Evolutionary conservation across 2,113 vertebrate species (phyloP), one percentile per base, ranked within the genome.

Genomic region (Holacanthus passer): DNA sequence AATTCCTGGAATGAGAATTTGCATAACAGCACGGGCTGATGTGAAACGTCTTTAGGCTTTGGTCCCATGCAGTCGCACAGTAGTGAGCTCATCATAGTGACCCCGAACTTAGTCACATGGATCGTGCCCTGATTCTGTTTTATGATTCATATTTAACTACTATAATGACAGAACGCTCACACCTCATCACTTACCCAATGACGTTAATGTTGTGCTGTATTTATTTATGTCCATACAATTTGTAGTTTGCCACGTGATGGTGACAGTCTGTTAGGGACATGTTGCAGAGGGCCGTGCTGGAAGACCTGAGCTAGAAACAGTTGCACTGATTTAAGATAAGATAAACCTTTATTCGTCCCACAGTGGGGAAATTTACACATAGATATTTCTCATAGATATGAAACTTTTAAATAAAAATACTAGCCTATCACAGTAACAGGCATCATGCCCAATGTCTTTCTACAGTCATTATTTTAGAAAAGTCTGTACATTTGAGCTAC

Each of bases 1-100:
- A n/a, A 2, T 77, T 65, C 58, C 45, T 39, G 52, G 65, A 69
- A 79, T 27, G 29, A 59, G 69, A 20, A 8, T 43, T 43, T 43
- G 17, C 35, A 10, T 41, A 65, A 32, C n/a, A 48, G n/a, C 52
- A 43, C 7, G n/a, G 3, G 32, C 53, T 59, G 63, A 53, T 72
- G 77, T 45, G 27, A 71, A 71, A 55, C 20, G 20, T 37, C 47
- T 45, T 22, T 27, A 20, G 50, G 56, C 35, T 63, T 47, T 53
- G 22, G 60, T 31, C 27, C 47, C 22, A 60, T 27, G 19, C 5
- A 24, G 52, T 24, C 3, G 10, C 11, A 52, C 50, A 52, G 50
- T 4, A 22, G 10, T 4, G n/a, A 24, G 52, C 11, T 31, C 55
- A 16, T 74, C 37, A 59, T 12, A 29, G 12, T 37, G 29, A 52